Base-by-base conservation (phyloP, 2,888 invertebrate genomes). In the Himalopsyche japonica region DNA sequence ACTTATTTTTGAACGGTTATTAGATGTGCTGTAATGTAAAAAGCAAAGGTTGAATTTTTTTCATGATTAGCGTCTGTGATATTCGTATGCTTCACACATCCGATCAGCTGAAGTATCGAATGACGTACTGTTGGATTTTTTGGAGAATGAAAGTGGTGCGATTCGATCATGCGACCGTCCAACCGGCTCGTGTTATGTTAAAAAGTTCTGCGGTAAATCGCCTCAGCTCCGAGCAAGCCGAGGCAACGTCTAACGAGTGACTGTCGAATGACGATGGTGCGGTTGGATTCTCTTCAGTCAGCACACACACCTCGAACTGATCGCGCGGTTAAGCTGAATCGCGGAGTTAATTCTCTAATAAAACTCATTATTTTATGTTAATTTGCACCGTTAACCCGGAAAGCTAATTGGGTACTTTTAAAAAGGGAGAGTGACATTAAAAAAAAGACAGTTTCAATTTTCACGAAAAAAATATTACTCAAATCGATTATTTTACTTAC, bases 231-330 rank as follows among this genome's bases (percentile, higher is more conserved):
- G 79, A n/a, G 57, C 70, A 70, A 70, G 57, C 78, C 79, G 82
- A 84, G 83, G 83, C 85, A 85, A 70, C 81, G 80, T 83, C 81
- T 79, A 86, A 84, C 85, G 81, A 82, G 79, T 85, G 84, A 81
- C 79, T 49, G 70, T 64, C 70, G 24, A 70, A 70, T 27, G 70
- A 27, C 70, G 70, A 70, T 70, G 70, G 43, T 15, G 43, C 81
- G 18, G 70, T 30, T 77, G 79, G 47, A 34, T 83, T 84, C 82
- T 85, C 87, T 82, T 87, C 87, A 87, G 87, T 87, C 87, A 82
- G 83, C 82, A 49, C 57, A 87, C 86, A 84, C 76, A 85, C 87
- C 82, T 81, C 86, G 87, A 82, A 82, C 86, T 81, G 87, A 85
- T 86, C 87, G 86, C 85, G 84, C 43, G 83, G 87, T 83, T 77